Conservation (phyloP, 2,113 vertebrate species). For the Percopsis transmontana region DNA sequence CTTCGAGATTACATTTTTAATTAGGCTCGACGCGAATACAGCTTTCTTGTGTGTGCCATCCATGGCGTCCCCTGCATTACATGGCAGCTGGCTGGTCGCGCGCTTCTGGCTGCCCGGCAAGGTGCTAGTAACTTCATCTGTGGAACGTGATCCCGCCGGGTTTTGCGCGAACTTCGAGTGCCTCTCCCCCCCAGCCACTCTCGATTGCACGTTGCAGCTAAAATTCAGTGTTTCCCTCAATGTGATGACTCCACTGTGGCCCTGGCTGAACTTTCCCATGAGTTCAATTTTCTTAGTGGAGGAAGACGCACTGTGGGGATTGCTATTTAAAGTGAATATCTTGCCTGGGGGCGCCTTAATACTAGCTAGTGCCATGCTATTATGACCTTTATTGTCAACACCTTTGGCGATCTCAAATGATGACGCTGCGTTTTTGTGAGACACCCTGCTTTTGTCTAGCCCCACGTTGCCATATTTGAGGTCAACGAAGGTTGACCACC, state of each 20-base stretch:
- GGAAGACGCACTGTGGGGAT: constrained; percentile 50
- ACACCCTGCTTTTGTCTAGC: constrained; percentile 54
- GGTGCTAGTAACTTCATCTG: constrained; percentile 79
- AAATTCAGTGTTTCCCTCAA: constrained; percentile 85
- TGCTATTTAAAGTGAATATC: constrained; percentile 66
- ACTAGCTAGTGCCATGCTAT: constrained; percentile 54
- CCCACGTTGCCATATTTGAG: constrained; percentile 84
- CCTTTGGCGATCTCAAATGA: constrained; percentile 65
- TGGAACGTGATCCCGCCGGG: constrained; percentile 76
- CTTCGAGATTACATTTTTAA: constrained; percentile 96
- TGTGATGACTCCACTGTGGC: constrained; percentile 79
- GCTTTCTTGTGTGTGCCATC: constrained; percentile 88
- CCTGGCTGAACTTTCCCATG: constrained; percentile 72
- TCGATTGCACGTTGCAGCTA: constrained; percentile 80
- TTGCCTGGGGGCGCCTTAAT: constrained; percentile 78
- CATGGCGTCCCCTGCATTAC: constrained; percentile 65
- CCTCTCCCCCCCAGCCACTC: constrained; percentile 64
- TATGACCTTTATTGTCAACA: constrained; percentile 56
- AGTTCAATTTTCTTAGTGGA: constrained; percentile 67
- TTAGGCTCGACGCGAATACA: constrained; percentile 88
- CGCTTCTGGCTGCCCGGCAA: constrained; percentile 63
- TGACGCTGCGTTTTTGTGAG: constrained; percentile 57
- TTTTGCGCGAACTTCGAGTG: constrained; percentile 69
- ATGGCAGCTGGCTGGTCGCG: constrained; percentile 60
- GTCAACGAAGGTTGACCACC: constrained; percentile 91